Evolutionary conservation across 2,113 vertebrate genomes (phyloP).

Genomic region (Anolis sagrei): DNA sequence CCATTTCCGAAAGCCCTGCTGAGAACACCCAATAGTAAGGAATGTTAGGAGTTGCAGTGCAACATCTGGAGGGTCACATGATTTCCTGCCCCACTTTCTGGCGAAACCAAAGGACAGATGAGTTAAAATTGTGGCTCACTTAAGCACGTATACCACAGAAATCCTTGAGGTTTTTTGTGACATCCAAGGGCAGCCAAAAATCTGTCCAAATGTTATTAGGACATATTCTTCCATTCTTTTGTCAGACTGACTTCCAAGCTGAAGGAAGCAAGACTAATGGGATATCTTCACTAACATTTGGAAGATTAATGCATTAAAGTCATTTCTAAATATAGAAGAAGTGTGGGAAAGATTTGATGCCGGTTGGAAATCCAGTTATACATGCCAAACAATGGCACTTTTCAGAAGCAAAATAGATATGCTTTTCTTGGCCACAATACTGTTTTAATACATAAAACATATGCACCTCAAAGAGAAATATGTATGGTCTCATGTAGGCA

Average conservation of each 20-base stretch:
- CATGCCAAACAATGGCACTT: conserved; percentile 14
- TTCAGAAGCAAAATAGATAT: conserved; percentile 4
- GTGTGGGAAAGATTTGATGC: conserved; percentile 3
- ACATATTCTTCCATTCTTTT: not conserved
- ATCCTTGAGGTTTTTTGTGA: not conserved
- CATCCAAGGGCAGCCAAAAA: not conserved
- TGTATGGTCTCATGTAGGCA: not conserved
- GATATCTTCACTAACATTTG: not conserved
- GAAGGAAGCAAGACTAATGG: not conserved
- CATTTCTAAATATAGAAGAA: conserved; percentile 2
- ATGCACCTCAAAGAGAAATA: not conserved
- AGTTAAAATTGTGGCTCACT: too few relatives aligned
- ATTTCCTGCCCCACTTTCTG: not conserved
- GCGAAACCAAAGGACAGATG: too few relatives aligned
- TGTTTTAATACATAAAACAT: conserved; percentile 21
- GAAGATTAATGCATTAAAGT: conserved; percentile 2
- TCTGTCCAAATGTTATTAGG: not conserved
- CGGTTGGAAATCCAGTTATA: conserved; percentile 1
- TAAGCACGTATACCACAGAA: not conserved
- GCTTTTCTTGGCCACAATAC: conserved; percentile 25
- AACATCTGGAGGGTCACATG: too few relatives aligned
- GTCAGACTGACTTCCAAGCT: not conserved
- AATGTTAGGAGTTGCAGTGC: not conserved
- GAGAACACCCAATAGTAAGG: too few relatives aligned
- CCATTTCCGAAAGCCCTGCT: too few relatives aligned